A percentile compares a stretch with the other conserved stretches of the same genome.
Conservation (phyloP, 2,888 invertebrate species). For the Nomada flava region DNA sequence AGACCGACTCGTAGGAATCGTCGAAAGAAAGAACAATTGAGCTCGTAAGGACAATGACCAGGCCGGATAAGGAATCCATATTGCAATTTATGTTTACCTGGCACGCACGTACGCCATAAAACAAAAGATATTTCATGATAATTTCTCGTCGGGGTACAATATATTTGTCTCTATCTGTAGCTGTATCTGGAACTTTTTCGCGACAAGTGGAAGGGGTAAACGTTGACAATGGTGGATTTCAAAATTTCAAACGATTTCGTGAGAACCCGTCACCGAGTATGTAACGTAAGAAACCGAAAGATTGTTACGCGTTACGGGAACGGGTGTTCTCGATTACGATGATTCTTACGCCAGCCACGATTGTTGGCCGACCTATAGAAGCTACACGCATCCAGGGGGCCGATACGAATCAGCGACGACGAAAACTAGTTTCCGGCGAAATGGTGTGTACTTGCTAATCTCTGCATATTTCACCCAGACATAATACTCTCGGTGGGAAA, state of each 20-base stretch:
- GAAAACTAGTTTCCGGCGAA: conserved; percentile 16
- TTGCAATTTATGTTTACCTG: conserved; percentile 23
- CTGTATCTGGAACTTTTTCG: not conserved
- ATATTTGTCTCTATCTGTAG: too few relatives aligned
- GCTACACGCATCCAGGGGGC: conserved; percentile 15
- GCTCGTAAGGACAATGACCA: conserved; percentile 60
- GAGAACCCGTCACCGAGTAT: conserved; percentile 68
- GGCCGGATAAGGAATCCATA: conserved; percentile 61
- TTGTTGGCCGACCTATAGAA: conserved; percentile 62
- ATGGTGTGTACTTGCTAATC: not conserved
- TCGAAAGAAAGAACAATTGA: conserved; percentile 65
- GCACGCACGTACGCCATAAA: not conserved
- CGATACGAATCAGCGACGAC: conserved; percentile 25
- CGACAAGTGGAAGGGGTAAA: not conserved
- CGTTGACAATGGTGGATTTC: conserved; percentile 73
- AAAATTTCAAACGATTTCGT: conserved; percentile 78
- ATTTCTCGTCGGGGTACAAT: conserved; percentile 52
- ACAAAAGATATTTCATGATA: not conserved
- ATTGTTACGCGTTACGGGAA: conserved; percentile 69
- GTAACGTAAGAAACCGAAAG: conserved; percentile 70
- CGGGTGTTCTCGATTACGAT: conserved; percentile 53
- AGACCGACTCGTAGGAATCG: conserved; percentile 52
- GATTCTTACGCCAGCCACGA: conserved; percentile 55
- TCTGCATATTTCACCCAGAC: not conserved
- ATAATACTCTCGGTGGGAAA: not conserved